A percentile compares a stretch with the other conserved stretches of the same genome.
These are phyloP conservation scores for Holothuria glaberrima DNA, from an alignment of 35 echinoderm and acorn worm genomes.

Conservation along the genomic window DNA sequence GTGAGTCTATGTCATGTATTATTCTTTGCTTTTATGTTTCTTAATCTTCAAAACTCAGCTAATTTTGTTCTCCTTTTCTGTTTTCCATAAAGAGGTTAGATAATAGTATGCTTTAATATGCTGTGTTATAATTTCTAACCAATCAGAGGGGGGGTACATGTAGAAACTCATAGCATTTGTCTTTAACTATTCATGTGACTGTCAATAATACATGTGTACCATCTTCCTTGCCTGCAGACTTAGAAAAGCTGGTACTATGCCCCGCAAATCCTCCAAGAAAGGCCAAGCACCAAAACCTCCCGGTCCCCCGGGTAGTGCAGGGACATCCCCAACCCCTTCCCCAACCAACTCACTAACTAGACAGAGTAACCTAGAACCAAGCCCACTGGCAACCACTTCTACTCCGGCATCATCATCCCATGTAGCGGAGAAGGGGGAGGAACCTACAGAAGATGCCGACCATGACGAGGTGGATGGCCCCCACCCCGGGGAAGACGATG, in stretches of 20 bases:
- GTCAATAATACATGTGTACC: not conserved
- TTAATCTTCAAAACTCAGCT: too few relatives aligned
- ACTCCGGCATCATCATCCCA: not conserved
- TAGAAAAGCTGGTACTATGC: conserved; percentile 5
- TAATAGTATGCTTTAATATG: too few relatives aligned
- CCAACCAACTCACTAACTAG: conserved; percentile 44
- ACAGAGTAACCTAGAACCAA: conserved; percentile 36
- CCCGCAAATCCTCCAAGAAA: conserved; percentile 42
- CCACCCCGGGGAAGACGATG: not conserved
- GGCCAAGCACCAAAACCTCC: conserved; percentile 33
- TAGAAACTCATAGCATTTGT: too few relatives aligned
- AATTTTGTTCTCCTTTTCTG: too few relatives aligned
- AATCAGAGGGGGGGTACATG: too few relatives aligned
- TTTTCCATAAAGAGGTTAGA: too few relatives aligned
- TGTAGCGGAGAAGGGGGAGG: not conserved
- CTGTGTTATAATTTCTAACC: too few relatives aligned
- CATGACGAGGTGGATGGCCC: conserved; percentile 24
- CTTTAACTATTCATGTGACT: too few relatives aligned
- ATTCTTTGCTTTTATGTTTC: too few relatives aligned
- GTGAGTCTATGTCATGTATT: too few relatives aligned
- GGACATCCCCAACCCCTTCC: conserved; percentile 31
- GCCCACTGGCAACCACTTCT: not conserved
- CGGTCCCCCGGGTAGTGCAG: conserved; percentile 31
- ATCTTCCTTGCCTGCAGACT: conserved; percentile 47
- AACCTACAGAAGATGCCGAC: not conserved